Evolutionary conservation across 2,113 vertebrate species (phyloP), one percentile per base, ranked within the genome.

Genomic region (Nycticryphes semicollaris): DNA sequence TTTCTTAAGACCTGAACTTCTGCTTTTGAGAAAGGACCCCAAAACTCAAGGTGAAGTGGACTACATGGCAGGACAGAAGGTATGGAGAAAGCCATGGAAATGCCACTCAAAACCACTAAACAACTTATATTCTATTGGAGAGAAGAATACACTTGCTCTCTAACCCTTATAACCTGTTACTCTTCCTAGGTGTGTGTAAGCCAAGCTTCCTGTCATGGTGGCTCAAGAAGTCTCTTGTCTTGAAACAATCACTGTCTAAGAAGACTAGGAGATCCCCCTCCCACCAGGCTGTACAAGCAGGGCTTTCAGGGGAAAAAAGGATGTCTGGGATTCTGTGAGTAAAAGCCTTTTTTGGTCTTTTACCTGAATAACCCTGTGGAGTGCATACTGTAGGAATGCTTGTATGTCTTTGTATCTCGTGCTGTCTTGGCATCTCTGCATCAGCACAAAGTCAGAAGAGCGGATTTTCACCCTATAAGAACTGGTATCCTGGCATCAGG

Each of bases 391-490:
- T 66, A 78, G 69, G 21, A 75, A 78, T 81, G 30, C 51, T 53
- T 77, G 30, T 43, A 23, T 85, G 23, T 43, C 54, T 84, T 91
- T 93, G 14, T 79, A 75, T 81, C 72, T 43, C 59, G 21, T 43
- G 33, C 57, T 91, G 17, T 50, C 39, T 68, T 76, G n/a, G 87
- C 70, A 64, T 35, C 25, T 66, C 68, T 63, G 35, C 73, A 64
- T 62, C 93, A 81, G 48, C 14, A 2, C 47, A 48, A 81, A 94
- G 31, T 39, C 24, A 53, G 67, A 81, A 78, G 43, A 95, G 47
- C 1, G 35, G 78, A 67, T 88, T 95, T 96, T 86, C 89, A 95
- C 64, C 87, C 87, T 83, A 1, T 78, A 79, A 79, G 88, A 94
- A 69, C 74, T 54, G 47, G 15, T 51, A 84, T 80, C 30, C 51